Percentiles rank a stretch among this genome's conserved stretches.
phyloP scores from a whole-genome alignment of 2,797 vertebrate species.

The Hipposideros larvatus region DNA sequence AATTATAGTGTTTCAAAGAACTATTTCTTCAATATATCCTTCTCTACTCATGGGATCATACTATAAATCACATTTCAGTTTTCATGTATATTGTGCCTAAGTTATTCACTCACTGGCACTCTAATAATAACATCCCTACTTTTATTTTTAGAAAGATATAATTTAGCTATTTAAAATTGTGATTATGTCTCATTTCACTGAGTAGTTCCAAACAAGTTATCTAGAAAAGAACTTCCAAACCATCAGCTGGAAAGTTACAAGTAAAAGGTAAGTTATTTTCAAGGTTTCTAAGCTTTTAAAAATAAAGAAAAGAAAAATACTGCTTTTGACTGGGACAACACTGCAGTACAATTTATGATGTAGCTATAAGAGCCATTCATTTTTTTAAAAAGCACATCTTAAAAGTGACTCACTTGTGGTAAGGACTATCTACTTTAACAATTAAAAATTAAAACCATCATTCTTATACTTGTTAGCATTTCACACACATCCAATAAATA shows the following conservation, averaged over 20 bases:
- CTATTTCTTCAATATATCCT: background rate
- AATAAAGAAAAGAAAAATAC: conserved; percentile 49
- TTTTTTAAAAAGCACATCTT: background rate
- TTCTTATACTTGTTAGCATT: conserved; percentile 36
- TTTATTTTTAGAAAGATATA: conserved; percentile 56
- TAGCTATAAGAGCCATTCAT: background rate
- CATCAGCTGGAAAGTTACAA: conserved; percentile 40
- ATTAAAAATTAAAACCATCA: conserved; percentile 44
- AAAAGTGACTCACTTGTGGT: conserved; percentile 33
- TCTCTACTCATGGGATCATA: background rate
- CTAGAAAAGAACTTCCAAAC: conserved; percentile 57
- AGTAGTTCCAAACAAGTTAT: conserved; percentile 44
- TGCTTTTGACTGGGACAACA: background rate
- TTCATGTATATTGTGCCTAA: background rate
- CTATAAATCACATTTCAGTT: conserved; percentile 35
- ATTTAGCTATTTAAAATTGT: conserved; percentile 45
- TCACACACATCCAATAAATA: conserved; percentile 48
- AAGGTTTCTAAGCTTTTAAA: conserved; percentile 48
- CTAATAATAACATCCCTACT: background rate
- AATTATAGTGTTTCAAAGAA: conserved; percentile 22
- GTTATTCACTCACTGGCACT: background rate
- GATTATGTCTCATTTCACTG: conserved; percentile 61
- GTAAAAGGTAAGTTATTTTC: background rate
- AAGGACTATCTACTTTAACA: background rate
- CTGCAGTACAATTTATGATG: background rate